Base-by-base conservation (phyloP, 1,140 invertebrate species). In the Hyphantria cunea region DNA sequence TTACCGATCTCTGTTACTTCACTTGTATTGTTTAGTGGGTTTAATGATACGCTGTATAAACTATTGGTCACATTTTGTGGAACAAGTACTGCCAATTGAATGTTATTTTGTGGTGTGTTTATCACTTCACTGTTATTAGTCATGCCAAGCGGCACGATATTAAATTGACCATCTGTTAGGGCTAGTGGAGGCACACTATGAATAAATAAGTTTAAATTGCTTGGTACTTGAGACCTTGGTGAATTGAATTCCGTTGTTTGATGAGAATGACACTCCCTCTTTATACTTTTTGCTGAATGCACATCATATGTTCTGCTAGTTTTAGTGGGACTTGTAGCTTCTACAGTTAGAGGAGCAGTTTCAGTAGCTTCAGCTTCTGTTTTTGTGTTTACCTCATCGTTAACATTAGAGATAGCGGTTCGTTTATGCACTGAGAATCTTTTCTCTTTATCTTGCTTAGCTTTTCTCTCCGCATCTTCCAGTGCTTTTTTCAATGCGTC, bases 391-490 rank as follows among this genome's bases (percentile, higher is more conserved):
- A 45, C 47, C 25, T 76, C 74, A 70, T 53, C 52, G 64, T 14
- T 10, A 32, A 72, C 10, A 64, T 51, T 77, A 25, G 50, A 44
- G 52, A 58, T 70, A 5, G 64, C 33, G 7, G 70, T 78, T 79
- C 78, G 74, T 66, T 83, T 90, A 49, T 80, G 77, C 73, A 63
- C 77, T 34, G 52, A 84, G 68, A 85, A 91, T 62, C 84, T 81
- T 78, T 85, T 93, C 80, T 86, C 90, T 77, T 91, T 94, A 59
- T 93, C 92, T 63, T 91, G 78, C 70, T 86, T 92, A 9, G 93
- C 93, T 69, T 91, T 88, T 75, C 91, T 92, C 74, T 94, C 93
- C 4, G 93, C 93, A 56, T 92, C 87, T 79, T 93, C 92, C n/a
- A 94, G 80, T 0, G 93, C 93, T 83, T 92, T 92, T 71, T 91